These are phyloP conservation scores for Gortyna flavago DNA, from an alignment of 2,888 invertebrate genomes.

Conservation along the genomic window DNA sequence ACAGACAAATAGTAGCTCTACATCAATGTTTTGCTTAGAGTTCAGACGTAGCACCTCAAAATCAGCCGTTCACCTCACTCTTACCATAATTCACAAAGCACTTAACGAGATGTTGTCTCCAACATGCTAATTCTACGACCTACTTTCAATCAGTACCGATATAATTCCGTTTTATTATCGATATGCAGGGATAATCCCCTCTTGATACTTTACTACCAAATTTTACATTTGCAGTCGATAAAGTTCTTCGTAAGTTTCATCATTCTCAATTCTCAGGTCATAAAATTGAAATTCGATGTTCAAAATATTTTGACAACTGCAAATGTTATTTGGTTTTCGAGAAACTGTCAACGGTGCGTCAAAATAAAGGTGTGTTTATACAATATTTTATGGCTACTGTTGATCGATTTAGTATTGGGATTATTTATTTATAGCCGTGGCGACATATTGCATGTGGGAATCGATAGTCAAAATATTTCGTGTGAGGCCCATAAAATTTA, in stretches of 20 bases:
- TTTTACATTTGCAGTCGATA: conserved; percentile 12
- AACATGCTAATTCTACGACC: conserved; percentile 53
- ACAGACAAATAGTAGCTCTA: not conserved
- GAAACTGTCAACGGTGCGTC: conserved; percentile 54
- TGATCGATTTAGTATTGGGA: conserved; percentile 55
- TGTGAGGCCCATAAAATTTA: conserved; percentile 14
- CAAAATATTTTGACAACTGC: conserved; percentile 31
- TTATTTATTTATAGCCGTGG: conserved; percentile 49
- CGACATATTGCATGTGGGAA: conserved; percentile 44
- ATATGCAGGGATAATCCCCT: conserved; percentile 52
- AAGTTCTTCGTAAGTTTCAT: not conserved
- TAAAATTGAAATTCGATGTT: conserved; percentile 17
- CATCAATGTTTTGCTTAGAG: not conserved
- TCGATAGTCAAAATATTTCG: conserved; percentile 25
- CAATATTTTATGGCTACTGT: conserved; percentile 47
- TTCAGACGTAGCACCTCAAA: conserved; percentile 9
- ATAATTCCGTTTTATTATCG: conserved; percentile 58
- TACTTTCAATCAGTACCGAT: conserved; percentile 60
- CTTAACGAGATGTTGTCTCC: conserved; percentile 64
- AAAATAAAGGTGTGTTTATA: conserved; percentile 56
- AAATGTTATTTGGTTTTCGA: conserved; percentile 22
- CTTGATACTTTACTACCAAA: conserved; percentile 30
- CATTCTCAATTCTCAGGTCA: not conserved
- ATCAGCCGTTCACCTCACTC: conserved; percentile 32
- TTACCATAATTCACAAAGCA: conserved; percentile 54